Evolutionary conservation across 2,113 vertebrate genomes (phyloP).

Genomic region (Calidris pygmaea): DNA sequence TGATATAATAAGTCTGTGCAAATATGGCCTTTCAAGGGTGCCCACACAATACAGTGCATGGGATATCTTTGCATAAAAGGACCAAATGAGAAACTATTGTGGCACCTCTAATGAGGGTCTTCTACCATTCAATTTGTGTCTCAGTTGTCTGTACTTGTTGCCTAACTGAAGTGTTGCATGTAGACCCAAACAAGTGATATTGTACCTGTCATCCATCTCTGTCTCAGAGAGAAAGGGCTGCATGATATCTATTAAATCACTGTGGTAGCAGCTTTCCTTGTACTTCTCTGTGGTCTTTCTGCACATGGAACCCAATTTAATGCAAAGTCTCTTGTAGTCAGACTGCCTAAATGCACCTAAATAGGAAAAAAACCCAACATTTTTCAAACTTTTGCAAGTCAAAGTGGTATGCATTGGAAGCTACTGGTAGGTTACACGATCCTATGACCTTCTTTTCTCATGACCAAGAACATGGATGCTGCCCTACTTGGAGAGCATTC

Average conservation of each 20-base stretch:
- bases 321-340: background rate
- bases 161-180: background rate
- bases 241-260: background rate
- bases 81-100: background rate
- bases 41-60: too few relatives aligned
- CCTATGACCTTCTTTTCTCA: rapidly evolving
- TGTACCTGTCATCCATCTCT: background rate
- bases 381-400: background rate
- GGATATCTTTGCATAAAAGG: background rate
- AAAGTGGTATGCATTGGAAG: background rate
- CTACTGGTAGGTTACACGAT: background rate
- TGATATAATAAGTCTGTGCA: background rate
- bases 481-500: background rate
- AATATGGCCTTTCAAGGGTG: background rate
- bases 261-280: background rate
- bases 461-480: background rate
- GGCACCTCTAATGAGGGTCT: background rate
- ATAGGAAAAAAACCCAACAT: background rate
- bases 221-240: background rate
- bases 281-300: background rate
- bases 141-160: background rate
- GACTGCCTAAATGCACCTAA: background rate
- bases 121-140: background rate
- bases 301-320: background rate
- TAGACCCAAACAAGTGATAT: background rate